Conservation (phyloP, 2,113 vertebrate species). For the Pristiophorus japonicus region DNA sequence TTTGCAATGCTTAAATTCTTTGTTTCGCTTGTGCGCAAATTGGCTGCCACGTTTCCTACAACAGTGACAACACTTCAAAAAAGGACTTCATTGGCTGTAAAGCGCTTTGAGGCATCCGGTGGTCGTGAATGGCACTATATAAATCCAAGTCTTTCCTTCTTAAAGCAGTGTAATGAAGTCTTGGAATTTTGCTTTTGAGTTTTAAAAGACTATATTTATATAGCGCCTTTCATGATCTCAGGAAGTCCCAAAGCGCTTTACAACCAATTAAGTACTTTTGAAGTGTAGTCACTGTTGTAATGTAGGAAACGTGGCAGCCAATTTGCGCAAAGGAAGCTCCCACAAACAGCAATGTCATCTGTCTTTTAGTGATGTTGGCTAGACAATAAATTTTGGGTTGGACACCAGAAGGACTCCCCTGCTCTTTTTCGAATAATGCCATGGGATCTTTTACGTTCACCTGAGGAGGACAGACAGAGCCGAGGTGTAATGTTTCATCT, state of each 20-base stretch:
- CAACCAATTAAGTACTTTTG: background rate
- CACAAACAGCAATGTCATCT: background rate
- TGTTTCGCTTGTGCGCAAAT: too few relatives aligned
- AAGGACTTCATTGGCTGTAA: too few relatives aligned
- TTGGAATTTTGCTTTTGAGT: background rate
- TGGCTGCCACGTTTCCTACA: too few relatives aligned
- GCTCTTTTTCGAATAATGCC: background rate
- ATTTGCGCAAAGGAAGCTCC: background rate
- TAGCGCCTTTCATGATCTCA: background rate
- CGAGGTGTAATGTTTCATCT: background rate
- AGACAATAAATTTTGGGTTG: background rate
- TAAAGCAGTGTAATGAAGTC: background rate
- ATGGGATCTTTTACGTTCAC: background rate
- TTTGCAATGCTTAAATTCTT: background rate
- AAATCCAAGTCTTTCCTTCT: too few relatives aligned
- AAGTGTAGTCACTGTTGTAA: background rate
- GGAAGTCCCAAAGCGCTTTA: background rate
- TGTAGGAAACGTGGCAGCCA: background rate
- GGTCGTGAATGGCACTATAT: too few relatives aligned
- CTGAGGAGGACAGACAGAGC: background rate
- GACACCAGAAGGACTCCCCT: background rate
- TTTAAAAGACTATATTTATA: background rate
- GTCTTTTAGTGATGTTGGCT: background rate
- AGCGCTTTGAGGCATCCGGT: too few relatives aligned
- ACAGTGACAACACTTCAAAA: too few relatives aligned